These are phyloP conservation scores for Andricus grossulariae DNA, from an alignment of 1,140 invertebrate species.

Conservation along the genomic window DNA sequence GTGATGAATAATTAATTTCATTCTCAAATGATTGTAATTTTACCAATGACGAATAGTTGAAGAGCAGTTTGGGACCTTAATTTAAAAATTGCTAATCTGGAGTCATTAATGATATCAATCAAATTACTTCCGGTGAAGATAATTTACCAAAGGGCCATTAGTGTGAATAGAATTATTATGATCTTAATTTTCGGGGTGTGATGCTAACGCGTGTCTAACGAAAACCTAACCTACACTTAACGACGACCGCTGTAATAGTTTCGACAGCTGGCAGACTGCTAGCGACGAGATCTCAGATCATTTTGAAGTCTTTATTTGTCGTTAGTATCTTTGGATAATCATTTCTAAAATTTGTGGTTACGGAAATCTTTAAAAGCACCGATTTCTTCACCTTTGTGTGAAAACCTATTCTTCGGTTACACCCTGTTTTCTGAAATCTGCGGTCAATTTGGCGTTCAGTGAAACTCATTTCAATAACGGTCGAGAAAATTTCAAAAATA, in stretches of 20 bases:
- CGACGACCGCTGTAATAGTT: constrained; percentile 16
- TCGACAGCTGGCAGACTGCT: constrained; percentile 22
- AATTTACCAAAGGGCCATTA: background rate
- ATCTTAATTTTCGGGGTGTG: constrained; percentile 28
- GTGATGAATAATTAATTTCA: background rate
- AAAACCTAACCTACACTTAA: constrained; percentile 26
- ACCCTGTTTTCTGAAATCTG: background rate
- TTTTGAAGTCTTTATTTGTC: constrained; percentile 28
- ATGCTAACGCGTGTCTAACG: constrained; percentile 21
- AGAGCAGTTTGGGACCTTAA: background rate
- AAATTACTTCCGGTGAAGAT: constrained; percentile 3
- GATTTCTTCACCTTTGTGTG: constrained; percentile 24
- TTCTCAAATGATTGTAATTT: background rate
- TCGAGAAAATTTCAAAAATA: background rate
- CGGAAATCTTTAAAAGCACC: background rate
- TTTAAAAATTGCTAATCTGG: background rate
- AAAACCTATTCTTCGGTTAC: constrained; percentile 3
- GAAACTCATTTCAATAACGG: background rate
- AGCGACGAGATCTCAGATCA: background rate
- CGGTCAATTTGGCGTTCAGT: background rate
- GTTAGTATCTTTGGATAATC: constrained; percentile 12
- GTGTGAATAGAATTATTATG: background rate
- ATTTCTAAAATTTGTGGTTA: constrained; percentile 25
- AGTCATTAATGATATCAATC: background rate
- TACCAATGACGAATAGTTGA: background rate